Conservation (phyloP, 2,888 invertebrate species). For the Athalia cordata region DNA sequence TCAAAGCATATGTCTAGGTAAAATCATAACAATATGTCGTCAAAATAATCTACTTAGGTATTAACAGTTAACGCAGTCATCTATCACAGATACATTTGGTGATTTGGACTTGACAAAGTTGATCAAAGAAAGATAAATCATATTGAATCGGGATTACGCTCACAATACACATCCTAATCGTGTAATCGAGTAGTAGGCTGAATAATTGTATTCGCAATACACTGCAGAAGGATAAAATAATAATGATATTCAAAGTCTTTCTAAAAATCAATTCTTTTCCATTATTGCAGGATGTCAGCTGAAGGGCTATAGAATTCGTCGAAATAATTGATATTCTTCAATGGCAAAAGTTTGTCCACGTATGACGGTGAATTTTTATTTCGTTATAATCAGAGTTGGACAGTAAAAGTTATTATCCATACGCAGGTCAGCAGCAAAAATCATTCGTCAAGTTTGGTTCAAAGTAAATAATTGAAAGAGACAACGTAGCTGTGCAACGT, state of each 20-base stretch:
- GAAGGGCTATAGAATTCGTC: not conserved
- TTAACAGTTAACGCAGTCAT: slow-evolving; percentile 37
- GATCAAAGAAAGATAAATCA: slow-evolving; percentile 6
- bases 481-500: not conserved
- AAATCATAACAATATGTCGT: slow-evolving; percentile 28
- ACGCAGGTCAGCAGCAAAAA: too few species aligned
- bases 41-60: slow-evolving; percentile 19
- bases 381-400: not conserved
- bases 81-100: slow-evolving; percentile 42
- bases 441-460: too few species aligned
- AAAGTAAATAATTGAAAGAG: not conserved
- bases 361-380: not conserved
- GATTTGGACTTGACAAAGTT: slow-evolving; percentile 24
- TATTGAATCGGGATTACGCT: not conserved
- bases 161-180: too few species aligned
- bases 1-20: slow-evolving; percentile 21
- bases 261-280: not conserved
- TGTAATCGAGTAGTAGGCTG: not conserved
- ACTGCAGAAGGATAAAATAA: not conserved
- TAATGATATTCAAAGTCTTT: not conserved
- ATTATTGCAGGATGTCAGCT: too few species aligned
- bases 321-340: not conserved
- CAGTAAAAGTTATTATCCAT: not conserved
- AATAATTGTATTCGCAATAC: slow-evolving; percentile 22
- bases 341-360: not conserved